These are phyloP conservation scores for Cetoscarus ocellatus DNA, from an alignment of 2,797 vertebrate species.

Conservation along the genomic window DNA sequence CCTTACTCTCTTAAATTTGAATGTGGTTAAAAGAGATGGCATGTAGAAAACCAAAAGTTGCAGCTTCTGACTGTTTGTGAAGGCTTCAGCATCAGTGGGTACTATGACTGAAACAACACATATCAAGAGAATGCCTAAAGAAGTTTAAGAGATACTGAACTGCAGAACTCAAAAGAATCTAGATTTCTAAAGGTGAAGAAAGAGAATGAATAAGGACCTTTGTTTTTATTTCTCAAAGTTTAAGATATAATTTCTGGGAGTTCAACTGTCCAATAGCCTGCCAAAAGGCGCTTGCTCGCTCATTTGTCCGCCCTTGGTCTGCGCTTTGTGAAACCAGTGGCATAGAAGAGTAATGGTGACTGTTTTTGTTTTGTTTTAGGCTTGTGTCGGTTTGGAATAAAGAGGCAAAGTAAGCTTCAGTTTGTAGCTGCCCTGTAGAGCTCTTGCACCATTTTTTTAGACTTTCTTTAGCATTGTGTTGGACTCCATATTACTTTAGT, in stretches of 20 bases:
- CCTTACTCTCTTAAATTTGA: slow-evolving; percentile 33
- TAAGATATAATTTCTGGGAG: slow-evolving; percentile 78
- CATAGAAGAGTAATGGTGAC: slow-evolving; percentile 84
- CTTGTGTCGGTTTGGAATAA: slow-evolving; percentile 71
- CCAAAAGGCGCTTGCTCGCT: slow-evolving; percentile 61
- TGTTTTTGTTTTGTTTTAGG: slow-evolving; percentile 85
- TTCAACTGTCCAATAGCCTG: slow-evolving; percentile 61
- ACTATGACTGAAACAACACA: slow-evolving; percentile 80
- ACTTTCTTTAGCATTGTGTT: slow-evolving; percentile 81
- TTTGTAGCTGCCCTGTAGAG: slow-evolving; percentile 74
- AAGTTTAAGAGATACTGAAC: slow-evolving; percentile 60
- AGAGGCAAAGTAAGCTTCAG: slow-evolving; percentile 71
- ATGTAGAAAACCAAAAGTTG: slow-evolving; percentile 37
- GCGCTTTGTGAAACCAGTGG: slow-evolving; percentile 84
- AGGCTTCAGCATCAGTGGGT: slow-evolving; percentile 59
- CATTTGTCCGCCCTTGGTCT: slow-evolving; percentile 74
- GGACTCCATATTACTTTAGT: slow-evolving; percentile 78
- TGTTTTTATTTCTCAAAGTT: slow-evolving; percentile 68
- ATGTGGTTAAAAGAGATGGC: slow-evolving; percentile 46
- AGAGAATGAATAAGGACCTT: slow-evolving; percentile 69
- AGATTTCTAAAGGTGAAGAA: slow-evolving; percentile 76
- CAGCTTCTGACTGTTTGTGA: slow-evolving; percentile 21
- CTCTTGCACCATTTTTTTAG: slow-evolving; percentile 72
- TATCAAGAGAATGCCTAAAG: slow-evolving; percentile 84
- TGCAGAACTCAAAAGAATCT: slow-evolving; percentile 70